Evolutionary conservation across 2,888 invertebrate genomes (phyloP).

Genomic region (Chymomyza caudatula): DNA sequence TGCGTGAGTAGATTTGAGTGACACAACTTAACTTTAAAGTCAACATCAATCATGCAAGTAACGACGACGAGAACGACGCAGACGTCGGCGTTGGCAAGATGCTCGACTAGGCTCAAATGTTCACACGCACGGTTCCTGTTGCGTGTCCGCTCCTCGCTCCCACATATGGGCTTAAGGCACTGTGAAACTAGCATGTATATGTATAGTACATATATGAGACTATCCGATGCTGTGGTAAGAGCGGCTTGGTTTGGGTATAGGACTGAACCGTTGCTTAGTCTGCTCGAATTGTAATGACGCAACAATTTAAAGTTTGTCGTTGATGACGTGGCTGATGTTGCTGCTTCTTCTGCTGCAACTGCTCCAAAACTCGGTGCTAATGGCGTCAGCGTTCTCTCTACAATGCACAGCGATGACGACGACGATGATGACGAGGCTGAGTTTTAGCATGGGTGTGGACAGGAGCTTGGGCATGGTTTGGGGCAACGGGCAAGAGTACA

Average conservation of each 20-base stretch:
- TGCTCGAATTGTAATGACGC: constrained; percentile 68
- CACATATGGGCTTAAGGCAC: background rate
- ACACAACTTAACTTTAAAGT: constrained; percentile 63
- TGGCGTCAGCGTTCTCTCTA: constrained; percentile 60
- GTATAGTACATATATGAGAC: background rate
- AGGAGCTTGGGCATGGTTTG: background rate
- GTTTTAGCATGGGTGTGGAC: background rate
- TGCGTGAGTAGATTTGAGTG: background rate
- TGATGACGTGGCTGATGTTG: constrained; percentile 28
- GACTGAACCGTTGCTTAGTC: background rate
- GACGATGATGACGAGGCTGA: background rate
- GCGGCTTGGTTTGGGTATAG: background rate
- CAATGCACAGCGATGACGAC: background rate
- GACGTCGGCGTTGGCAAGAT: constrained; percentile 1
- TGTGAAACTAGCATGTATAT: background rate
- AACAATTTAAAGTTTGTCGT: constrained; percentile 73
- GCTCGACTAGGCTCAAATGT: constrained; percentile 36
- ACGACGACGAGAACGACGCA: constrained; percentile 42
- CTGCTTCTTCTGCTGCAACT: background rate
- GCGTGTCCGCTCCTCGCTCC: constrained; percentile 7
- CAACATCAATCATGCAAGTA: constrained; percentile 65
- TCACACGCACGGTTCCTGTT: constrained; percentile 48
- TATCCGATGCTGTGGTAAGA: constrained; percentile 4
- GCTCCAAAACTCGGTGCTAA: constrained; percentile 68
- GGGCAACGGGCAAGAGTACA: background rate